Conservation (phyloP, 2,113 vertebrate genomes). For the Rhea americana region DNA sequence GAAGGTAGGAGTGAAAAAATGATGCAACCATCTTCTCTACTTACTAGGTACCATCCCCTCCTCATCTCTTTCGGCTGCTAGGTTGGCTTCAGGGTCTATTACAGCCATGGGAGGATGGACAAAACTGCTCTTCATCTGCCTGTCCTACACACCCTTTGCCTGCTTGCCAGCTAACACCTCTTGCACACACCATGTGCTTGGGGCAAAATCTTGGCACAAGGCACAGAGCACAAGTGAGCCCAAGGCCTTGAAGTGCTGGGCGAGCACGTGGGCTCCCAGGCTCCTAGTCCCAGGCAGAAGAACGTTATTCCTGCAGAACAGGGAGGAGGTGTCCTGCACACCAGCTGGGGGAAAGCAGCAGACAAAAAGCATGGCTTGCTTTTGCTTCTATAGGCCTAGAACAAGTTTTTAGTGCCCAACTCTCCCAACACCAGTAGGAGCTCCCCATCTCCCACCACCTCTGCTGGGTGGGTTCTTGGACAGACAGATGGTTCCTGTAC, state of each 20-base stretch:
- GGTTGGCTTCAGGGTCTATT: background rate
- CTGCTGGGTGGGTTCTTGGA: background rate
- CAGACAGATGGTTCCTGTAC: background rate
- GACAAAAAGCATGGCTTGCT: too few species aligned
- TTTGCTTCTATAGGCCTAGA: too few species aligned
- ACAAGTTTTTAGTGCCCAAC: too few species aligned
- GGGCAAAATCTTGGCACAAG: background rate
- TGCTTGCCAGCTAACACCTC: background rate
- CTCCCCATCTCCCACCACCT: background rate
- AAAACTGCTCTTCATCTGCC: background rate
- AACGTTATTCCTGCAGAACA: too few species aligned
- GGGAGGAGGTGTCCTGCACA: too few species aligned
- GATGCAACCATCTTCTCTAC: background rate
- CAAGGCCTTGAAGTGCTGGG: rapidly evolving
- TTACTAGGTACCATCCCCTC: background rate
- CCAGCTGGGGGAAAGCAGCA: too few species aligned
- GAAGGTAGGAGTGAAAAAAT: background rate
- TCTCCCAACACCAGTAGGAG: background rate
- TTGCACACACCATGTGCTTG: rapidly evolving
- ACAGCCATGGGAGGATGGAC: rapidly evolving
- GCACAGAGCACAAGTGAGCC: rapidly evolving
- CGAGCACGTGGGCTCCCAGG: too few species aligned
- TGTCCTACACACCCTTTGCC: background rate
- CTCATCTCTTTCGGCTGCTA: background rate
- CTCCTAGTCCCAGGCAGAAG: too few species aligned